A percentile compares a stretch with the other conserved stretches of the same genome.
Conservation (phyloP, 2,888 invertebrate genomes). For the Dioctria linearis region DNA sequence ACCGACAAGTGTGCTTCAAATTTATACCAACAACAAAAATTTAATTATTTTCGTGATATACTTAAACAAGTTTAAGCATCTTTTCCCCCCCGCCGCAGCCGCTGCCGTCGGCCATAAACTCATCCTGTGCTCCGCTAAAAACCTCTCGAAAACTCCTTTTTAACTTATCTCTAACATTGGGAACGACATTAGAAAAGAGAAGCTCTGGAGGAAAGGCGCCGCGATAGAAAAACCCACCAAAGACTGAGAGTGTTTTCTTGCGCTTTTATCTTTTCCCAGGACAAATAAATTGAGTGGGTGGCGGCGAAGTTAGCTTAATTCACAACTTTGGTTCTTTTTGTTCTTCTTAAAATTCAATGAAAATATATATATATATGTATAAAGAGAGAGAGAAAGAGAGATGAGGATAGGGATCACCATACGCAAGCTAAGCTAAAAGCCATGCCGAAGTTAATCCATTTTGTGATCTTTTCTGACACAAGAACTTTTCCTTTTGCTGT, state of each 20-base stretch:
- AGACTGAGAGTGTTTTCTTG: constrained; percentile 34
- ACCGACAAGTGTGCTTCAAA: constrained; percentile 7
- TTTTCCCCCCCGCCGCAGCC: not conserved
- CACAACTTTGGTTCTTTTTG: constrained; percentile 38
- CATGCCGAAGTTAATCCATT: constrained; percentile 54
- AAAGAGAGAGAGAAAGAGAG: constrained; percentile 16
- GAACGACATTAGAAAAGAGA: constrained; percentile 21
- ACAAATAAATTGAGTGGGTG: constrained; percentile 42
- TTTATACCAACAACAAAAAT: constrained; percentile 20
- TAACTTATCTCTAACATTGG: constrained; percentile 22
- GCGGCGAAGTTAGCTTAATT: constrained; percentile 52
- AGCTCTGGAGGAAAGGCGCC: not conserved
- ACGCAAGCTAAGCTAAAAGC: constrained; percentile 38
- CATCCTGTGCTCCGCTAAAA: not conserved
- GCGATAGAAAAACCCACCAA: constrained; percentile 35
- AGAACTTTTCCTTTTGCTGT: constrained; percentile 39
- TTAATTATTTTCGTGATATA: constrained; percentile 24
- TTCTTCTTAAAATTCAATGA: constrained; percentile 31
- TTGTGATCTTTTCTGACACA: constrained; percentile 55
- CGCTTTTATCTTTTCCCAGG: constrained; percentile 18
- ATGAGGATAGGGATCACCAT: too few species aligned
- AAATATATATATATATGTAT: too few species aligned
- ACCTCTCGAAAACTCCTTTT: not conserved
- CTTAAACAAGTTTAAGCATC: not conserved
- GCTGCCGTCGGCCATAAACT: too few species aligned